phyloP scores from a whole-genome alignment of 2,797 vertebrate genomes.

The Labeo calbasu region DNA sequence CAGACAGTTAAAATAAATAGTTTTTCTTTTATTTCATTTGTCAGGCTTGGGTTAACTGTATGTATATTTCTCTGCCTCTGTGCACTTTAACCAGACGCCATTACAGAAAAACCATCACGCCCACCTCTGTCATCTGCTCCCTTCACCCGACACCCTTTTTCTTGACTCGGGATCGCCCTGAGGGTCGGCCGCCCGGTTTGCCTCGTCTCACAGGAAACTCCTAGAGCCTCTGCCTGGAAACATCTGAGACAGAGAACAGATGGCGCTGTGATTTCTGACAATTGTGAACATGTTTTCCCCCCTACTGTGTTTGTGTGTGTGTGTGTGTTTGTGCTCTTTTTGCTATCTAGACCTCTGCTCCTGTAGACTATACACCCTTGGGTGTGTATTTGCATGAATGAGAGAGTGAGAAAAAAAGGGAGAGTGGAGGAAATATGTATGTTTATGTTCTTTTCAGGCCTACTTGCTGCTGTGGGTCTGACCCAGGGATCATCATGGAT shows the following conservation, averaged over 20 bases:
- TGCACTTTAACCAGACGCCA: conserved; percentile 28
- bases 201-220: conserved; percentile 66
- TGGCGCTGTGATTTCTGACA: conserved; percentile 72
- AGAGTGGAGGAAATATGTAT: conserved; percentile 44
- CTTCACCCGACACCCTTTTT: conserved; percentile 29
- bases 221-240: conserved; percentile 69
- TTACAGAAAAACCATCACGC: conserved; percentile 17
- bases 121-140: conserved; percentile 31
- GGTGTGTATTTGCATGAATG: conserved; percentile 48
- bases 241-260: conserved; percentile 72
- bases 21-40: not conserved
- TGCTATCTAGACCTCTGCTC: conserved; percentile 30
- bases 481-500: conserved; percentile 54
- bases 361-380: conserved; percentile 25
- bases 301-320: conserved; percentile 12
- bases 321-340: conserved; percentile 34
- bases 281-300: conserved; percentile 65
- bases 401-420: conserved; percentile 26
- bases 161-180: conserved; percentile 24
- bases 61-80: conserved; percentile 3
- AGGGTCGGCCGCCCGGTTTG: conserved; percentile 23
- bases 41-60: not conserved
- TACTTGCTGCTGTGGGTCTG: conserved; percentile 55
- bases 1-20: not conserved
- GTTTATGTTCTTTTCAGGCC: conserved; percentile 56